Conservation (phyloP, 1,140 invertebrate species). For the Drosophila mauritiana region DNA sequence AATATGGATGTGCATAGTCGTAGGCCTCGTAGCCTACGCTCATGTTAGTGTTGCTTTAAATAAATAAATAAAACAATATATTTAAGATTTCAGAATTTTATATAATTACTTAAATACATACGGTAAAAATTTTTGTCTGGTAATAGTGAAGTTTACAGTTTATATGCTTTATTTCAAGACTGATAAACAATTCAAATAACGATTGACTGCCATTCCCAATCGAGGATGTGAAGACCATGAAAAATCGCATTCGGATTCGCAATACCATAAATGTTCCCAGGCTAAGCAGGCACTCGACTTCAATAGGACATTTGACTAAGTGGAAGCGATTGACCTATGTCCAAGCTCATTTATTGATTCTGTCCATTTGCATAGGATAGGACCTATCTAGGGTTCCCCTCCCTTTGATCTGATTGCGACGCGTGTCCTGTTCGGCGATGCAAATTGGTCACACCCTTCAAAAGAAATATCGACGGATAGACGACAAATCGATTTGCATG, state of each 20-base stretch:
- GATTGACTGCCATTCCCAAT: not conserved
- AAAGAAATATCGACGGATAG: constrained; percentile 54
- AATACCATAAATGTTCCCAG: constrained; percentile 32
- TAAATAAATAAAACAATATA: too few species aligned
- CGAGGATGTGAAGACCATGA: not conserved
- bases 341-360: constrained; percentile 68
- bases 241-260: constrained; percentile 2
- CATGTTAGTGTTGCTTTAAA: too few species aligned
- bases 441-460: constrained; percentile 75
- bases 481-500: constrained; percentile 76
- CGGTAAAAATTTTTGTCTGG: too few species aligned
- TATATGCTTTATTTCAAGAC: too few species aligned
- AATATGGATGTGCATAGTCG: too few species aligned
- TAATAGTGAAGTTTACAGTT: not conserved
- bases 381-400: not conserved
- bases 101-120: too few species aligned
- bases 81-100: too few species aligned
- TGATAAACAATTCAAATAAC: not conserved
- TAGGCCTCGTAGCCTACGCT: too few species aligned
- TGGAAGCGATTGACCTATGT: constrained; percentile 75
- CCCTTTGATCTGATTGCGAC: constrained; percentile 42
- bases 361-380: constrained; percentile 55
- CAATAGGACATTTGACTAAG: constrained; percentile 62
- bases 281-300: constrained; percentile 32
- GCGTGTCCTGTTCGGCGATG: constrained; percentile 65